Conservation (phyloP, 2,797 vertebrate species). For the Vultur gryphus region DNA sequence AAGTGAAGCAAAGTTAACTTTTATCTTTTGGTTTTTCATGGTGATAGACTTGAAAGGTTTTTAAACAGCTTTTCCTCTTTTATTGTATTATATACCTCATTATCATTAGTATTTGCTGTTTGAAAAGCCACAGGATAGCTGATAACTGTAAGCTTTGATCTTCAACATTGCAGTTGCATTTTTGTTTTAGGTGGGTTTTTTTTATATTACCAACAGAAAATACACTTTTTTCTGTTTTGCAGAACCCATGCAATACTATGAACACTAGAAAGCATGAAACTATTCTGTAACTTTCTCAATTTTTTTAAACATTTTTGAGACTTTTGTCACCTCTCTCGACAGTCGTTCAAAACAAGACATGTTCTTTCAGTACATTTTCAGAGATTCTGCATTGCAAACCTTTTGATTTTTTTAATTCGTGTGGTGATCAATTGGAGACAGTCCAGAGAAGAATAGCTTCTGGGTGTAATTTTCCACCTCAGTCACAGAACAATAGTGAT, state of each 20-base stretch:
- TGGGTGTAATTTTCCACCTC: not conserved
- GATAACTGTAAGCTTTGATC: not conserved
- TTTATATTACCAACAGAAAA: not conserved
- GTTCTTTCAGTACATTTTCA: not conserved
- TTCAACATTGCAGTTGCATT: not conserved
- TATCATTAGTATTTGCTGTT: not conserved
- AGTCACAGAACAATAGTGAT: not conserved
- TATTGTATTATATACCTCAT: not conserved
- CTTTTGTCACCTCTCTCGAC: not conserved
- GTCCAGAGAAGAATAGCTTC: not conserved
- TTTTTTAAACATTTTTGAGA: not conserved
- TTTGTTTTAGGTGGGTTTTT: not conserved
- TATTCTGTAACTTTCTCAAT: not conserved
- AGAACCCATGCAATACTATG: not conserved
- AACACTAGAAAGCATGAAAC: not conserved
- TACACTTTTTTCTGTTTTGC: not conserved
- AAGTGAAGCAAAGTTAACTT: not conserved
- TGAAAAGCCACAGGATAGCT: not conserved
- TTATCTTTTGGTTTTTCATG: not conserved
- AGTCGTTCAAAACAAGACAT: not conserved
- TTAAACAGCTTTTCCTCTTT: not conserved
- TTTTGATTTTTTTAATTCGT: not conserved
- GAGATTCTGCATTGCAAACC: not conserved
- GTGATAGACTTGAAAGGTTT: not conserved
- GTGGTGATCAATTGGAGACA: not conserved